Conservation (phyloP, 2,113 vertebrate species). For the Asarcornis scutulata region DNA sequence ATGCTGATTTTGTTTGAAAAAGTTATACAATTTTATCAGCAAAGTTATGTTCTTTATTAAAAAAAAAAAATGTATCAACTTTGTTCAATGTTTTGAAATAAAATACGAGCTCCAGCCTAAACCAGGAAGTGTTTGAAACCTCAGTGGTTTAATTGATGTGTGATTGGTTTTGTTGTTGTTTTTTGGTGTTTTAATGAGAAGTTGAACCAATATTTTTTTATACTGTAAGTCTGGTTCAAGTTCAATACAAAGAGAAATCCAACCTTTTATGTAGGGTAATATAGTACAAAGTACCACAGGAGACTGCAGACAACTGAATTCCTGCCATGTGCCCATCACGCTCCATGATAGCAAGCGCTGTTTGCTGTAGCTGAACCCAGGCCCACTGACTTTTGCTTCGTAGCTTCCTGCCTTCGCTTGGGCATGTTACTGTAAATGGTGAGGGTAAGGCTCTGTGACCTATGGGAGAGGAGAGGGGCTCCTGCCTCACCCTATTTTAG, state of each 20-base stretch:
- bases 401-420: neutral
- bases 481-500: neutral
- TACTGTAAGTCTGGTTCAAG: rapidly evolving
- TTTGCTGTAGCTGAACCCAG: neutral
- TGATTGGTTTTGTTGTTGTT: neutral
- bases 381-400: neutral
- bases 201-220: neutral
- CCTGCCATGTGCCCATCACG: neutral
- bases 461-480: neutral
- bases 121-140: neutral
- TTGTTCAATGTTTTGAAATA: too few species aligned
- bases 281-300: rapidly evolving
- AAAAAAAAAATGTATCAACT: too few species aligned
- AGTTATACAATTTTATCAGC: neutral
- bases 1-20: neutral
- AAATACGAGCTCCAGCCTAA: neutral
- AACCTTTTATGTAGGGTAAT: rapidly evolving
- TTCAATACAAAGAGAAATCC: neutral
- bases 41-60: neutral
- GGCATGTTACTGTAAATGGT: neutral
- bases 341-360: neutral
- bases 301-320: neutral
- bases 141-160: neutral
- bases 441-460: neutral
- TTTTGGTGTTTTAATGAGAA: neutral